These are phyloP conservation scores for Ceratina calcarata DNA, from an alignment of 1,140 invertebrate genomes.

Conservation along the genomic window DNA sequence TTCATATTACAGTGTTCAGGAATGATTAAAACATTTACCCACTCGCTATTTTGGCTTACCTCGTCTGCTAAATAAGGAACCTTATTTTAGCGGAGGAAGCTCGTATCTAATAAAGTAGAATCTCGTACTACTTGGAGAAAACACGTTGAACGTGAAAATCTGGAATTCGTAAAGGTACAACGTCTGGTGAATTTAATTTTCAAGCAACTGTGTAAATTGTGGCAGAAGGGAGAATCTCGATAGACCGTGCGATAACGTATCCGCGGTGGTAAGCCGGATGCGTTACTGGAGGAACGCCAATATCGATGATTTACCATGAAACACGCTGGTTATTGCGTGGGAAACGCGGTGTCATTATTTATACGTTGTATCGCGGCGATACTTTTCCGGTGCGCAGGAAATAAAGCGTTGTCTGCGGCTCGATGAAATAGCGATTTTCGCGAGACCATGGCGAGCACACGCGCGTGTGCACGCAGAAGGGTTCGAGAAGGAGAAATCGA, in stretches of 20 bases:
- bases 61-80: too few species aligned
- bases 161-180: too few species aligned
- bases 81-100: too few species aligned
- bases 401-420: constrained; percentile 54
- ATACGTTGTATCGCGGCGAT: constrained; percentile 56
- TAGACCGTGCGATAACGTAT: constrained; percentile 33
- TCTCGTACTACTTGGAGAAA: too few species aligned
- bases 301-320: constrained; percentile 73
- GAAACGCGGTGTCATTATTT: constrained; percentile 70
- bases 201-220: not conserved
- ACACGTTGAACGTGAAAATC: too few species aligned
- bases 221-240: not conserved
- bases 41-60: too few species aligned
- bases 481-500: constrained; percentile 43
- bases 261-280: constrained; percentile 12
- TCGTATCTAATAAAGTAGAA: too few species aligned
- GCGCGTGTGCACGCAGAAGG: not conserved
- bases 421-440: constrained; percentile 61
- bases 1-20: not conserved
- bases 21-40: too few species aligned
- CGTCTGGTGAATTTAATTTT: not conserved
- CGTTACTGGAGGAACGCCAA: constrained; percentile 69
- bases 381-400: constrained; percentile 44
- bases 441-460: not conserved
- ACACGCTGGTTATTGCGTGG: constrained; percentile 68